These are phyloP conservation scores for Fregetta grallaria DNA, from an alignment of 2,113 vertebrate species.

Conservation along the genomic window DNA sequence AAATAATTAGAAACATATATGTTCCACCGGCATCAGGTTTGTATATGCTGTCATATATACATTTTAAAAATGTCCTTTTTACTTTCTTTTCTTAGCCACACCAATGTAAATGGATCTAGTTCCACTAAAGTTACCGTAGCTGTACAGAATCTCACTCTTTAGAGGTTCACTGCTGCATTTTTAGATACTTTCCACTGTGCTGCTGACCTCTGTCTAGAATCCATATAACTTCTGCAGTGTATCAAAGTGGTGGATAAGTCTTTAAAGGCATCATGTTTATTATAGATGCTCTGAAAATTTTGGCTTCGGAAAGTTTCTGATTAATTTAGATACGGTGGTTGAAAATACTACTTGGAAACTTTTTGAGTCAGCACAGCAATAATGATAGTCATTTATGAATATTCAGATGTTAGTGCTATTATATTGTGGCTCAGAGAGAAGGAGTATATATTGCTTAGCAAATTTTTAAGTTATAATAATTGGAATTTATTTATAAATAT, in stretches of 20 bases:
- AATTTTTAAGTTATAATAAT: not conserved
- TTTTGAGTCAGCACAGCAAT: not conserved
- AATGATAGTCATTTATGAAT: not conserved
- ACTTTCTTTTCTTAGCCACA: not conserved
- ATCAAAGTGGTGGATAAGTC: not conserved
- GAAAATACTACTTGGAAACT: not conserved
- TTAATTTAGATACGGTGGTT: not conserved
- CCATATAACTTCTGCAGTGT: not conserved
- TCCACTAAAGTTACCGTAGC: not conserved
- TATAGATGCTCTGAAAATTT: not conserved
- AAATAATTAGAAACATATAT: not conserved
- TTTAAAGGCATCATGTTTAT: not conserved
- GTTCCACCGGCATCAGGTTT: not conserved
- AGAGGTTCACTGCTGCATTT: not conserved
- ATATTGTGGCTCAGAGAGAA: not conserved
- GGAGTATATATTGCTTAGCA: not conserved
- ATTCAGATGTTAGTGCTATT: not conserved
- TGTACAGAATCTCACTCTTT: not conserved
- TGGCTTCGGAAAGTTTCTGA: not conserved
- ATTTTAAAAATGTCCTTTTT: not conserved
- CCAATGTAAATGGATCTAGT: not conserved
- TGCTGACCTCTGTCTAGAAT: not conserved
- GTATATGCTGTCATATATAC: not conserved
- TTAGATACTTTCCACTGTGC: not conserved
- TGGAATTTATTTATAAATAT: not conserved